Conservation (phyloP, 1,140 invertebrate genomes). For the Diorhabda sublineata region DNA sequence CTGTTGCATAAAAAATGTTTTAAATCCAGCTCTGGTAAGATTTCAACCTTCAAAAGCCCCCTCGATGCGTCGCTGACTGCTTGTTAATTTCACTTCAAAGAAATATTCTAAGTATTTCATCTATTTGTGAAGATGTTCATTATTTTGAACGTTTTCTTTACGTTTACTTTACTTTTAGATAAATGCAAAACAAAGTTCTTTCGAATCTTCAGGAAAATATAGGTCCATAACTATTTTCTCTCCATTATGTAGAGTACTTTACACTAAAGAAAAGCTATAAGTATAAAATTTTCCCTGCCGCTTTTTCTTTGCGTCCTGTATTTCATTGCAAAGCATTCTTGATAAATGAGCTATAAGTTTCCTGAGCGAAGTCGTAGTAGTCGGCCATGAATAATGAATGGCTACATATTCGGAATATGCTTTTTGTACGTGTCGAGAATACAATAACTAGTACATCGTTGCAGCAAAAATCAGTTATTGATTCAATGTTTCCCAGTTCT, state of each 20-base stretch:
- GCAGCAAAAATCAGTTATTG: slow-evolving; percentile 11
- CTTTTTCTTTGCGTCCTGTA: slow-evolving; percentile 2
- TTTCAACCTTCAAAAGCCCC: no score
- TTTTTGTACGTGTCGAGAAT: slow-evolving; percentile 12
- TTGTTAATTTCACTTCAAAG: no score
- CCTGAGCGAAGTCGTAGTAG: not conserved
- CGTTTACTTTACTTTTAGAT: no score
- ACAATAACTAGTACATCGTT: slow-evolving; percentile 10
- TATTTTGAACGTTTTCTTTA: no score
- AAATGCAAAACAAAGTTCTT: no score
- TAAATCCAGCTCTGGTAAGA: no score
- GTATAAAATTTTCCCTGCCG: not conserved
- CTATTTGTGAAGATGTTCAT: no score
- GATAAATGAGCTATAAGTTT: slow-evolving; percentile 12
- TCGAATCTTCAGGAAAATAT: no score
- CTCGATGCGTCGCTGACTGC: no score
- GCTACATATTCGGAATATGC: slow-evolving; percentile 5
- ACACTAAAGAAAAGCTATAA: not conserved
- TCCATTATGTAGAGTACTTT: not conserved
- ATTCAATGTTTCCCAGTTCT: not conserved
- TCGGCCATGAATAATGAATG: slow-evolving; percentile 3
- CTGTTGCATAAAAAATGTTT: no score
- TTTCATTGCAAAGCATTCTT: slow-evolving; percentile 3
- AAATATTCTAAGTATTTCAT: no score
- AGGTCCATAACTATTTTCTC: no score